Percentiles rank a stretch among this genome's conserved stretches.
These are phyloP conservation scores for Axea sp. DNA, from an alignment of 2,888 invertebrate genomes.

Conservation along the genomic window DNA sequence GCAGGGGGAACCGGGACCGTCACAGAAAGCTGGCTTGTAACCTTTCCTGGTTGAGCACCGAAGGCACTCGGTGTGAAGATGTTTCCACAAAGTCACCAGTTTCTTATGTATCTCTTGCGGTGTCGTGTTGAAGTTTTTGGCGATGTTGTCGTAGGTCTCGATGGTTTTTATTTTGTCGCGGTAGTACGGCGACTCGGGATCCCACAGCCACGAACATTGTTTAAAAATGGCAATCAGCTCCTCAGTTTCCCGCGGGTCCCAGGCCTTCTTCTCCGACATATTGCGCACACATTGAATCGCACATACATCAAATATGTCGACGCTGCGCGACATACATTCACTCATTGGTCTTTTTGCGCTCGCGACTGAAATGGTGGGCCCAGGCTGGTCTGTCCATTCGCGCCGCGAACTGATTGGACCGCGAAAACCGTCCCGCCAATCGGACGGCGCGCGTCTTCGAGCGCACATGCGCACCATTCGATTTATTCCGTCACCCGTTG, in stretches of 20 bases:
- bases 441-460: background rate
- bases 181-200: slow-evolving; percentile 40
- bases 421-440: background rate
- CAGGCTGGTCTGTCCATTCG: background rate
- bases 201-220: slow-evolving; percentile 52
- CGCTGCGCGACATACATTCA: slow-evolving; percentile 33
- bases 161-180: slow-evolving; percentile 52
- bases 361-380: no score
- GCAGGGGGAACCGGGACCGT: slow-evolving; percentile 49
- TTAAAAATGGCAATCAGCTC: slow-evolving; percentile 53
- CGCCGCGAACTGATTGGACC: background rate
- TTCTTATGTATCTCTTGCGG: slow-evolving; percentile 57
- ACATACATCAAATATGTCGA: slow-evolving; percentile 49
- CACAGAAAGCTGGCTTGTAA: slow-evolving; percentile 53
- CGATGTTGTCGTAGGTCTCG: slow-evolving; percentile 52
- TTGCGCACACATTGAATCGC: slow-evolving; percentile 40
- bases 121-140: slow-evolving; percentile 41
- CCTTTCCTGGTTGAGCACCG: slow-evolving; percentile 48
- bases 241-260: slow-evolving; percentile 55
- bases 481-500: no score
- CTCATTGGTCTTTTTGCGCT: slow-evolving; percentile 10
- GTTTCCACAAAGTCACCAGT: slow-evolving; percentile 54
- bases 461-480: slow-evolving; percentile 7
- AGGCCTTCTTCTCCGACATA: slow-evolving; percentile 54
- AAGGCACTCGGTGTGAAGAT: slow-evolving; percentile 59